phyloP scores from a whole-genome alignment of 2,797 vertebrate genomes.

The Podarcis siculus region DNA sequence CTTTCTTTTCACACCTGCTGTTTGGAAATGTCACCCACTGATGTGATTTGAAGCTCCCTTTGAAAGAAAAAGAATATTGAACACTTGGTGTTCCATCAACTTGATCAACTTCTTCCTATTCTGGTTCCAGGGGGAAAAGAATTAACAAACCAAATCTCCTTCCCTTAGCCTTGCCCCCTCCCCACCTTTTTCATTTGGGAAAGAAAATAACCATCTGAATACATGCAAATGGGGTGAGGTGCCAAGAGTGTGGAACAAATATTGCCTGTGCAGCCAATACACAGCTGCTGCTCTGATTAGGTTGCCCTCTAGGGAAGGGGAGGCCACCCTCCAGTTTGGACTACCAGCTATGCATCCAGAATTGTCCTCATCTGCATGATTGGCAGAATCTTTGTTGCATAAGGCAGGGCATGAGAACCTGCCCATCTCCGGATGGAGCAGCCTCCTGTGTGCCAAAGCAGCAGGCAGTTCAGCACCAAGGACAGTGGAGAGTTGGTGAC shows the following conservation, averaged over 20 bases:
- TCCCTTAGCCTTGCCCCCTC: not conserved
- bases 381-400: not conserved
- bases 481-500: not conserved
- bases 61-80: not conserved
- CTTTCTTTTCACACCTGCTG: not conserved
- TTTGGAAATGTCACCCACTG: not conserved
- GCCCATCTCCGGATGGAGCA: not conserved
- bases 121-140: not conserved
- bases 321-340: no score
- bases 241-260: not conserved
- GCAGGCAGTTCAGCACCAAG: constrained; percentile 1
- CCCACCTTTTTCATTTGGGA: not conserved
- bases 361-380: not conserved
- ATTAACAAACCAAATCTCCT: not conserved
- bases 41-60: not conserved
- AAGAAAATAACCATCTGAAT: not conserved
- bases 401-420: not conserved
- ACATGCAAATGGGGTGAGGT: not conserved
- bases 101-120: not conserved
- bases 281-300: constrained; percentile 25
- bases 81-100: not conserved
- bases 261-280: not conserved
- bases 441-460: not conserved
- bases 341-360: not conserved
- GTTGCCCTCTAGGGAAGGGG: not conserved